phyloP scores from a whole-genome alignment of 53 echinoderm and acorn worm species.

The Paelopatides confundens region DNA sequence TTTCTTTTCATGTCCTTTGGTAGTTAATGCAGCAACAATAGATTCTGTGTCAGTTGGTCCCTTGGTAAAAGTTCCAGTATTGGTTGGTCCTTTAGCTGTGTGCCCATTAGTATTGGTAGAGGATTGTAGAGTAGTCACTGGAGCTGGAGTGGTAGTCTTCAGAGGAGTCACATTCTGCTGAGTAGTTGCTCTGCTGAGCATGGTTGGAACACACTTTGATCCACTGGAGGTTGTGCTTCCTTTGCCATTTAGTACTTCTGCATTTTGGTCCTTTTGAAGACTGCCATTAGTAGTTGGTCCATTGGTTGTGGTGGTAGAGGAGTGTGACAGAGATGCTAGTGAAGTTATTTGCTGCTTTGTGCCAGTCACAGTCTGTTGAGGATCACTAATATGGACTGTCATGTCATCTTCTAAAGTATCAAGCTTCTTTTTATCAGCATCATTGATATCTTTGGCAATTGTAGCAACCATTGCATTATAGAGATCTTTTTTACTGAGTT shows the following conservation, averaged over 20 bases:
- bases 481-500: neutral
- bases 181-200: neutral
- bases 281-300: neutral
- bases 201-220: neutral
- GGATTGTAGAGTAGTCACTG: neutral
- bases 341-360: neutral
- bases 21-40: neutral
- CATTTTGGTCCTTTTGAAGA: too few species aligned
- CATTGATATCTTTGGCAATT: neutral
- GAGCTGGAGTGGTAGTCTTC: too few species aligned
- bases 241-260: neutral
- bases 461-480: constrained; percentile 13
- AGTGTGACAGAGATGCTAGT: neutral
- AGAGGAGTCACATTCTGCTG: too few species aligned
- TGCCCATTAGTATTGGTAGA: neutral
- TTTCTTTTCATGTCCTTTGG: neutral
- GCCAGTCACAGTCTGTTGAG: neutral
- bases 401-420: neutral
- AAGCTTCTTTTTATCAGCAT: neutral
- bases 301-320: neutral
- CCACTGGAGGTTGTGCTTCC: neutral
- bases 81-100: too few species aligned
- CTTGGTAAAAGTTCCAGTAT: too few species aligned
- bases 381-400: neutral
- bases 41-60: neutral